Conservation (phyloP, 2,113 vertebrate species). For the Pholis gunnellus region DNA sequence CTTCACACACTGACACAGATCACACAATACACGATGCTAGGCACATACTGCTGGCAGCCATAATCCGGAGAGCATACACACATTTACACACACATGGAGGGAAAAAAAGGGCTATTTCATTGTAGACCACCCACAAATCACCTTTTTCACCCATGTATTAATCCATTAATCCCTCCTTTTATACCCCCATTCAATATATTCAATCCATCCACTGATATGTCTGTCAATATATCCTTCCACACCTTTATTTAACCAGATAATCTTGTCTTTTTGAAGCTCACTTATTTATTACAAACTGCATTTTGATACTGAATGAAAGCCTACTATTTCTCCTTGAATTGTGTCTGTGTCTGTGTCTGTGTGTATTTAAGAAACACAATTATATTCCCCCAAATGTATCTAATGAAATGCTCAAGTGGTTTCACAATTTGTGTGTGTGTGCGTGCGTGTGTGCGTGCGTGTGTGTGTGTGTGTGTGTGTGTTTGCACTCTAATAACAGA, state of each 20-base stretch:
- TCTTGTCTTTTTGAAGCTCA: background rate
- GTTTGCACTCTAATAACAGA: slow-evolving; percentile 8
- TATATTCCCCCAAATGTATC: slow-evolving; percentile 25
- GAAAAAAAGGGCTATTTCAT: slow-evolving; percentile 20
- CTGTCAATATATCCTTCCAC: background rate
- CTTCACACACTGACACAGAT: slow-evolving; percentile 24
- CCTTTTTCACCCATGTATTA: slow-evolving; percentile 23
- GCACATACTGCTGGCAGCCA: slow-evolving; percentile 5
- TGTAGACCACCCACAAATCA: slow-evolving; percentile 25
- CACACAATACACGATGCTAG: background rate
- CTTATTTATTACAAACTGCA: background rate
- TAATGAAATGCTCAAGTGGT: slow-evolving; percentile 36
- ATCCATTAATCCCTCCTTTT: slow-evolving; percentile 30
- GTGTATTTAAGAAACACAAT: slow-evolving; percentile 10
- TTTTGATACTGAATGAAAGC: slow-evolving; percentile 25
- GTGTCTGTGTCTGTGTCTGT: background rate
- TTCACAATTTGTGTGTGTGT: background rate
- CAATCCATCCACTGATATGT: slow-evolving; percentile 2
- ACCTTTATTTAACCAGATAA: slow-evolving; percentile 12
- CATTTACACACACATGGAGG: slow-evolving; percentile 13
- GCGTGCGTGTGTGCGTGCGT: background rate
- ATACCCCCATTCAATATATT: slow-evolving; percentile 14
- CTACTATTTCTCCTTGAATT: background rate
- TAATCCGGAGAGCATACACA: slow-evolving; percentile 16
- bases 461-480: slow-evolving; percentile 13